Conservation (phyloP, 30 jellyfish, hydroid and myxozoan genomes). For the Calvadosia cruxmelitensis region DNA sequence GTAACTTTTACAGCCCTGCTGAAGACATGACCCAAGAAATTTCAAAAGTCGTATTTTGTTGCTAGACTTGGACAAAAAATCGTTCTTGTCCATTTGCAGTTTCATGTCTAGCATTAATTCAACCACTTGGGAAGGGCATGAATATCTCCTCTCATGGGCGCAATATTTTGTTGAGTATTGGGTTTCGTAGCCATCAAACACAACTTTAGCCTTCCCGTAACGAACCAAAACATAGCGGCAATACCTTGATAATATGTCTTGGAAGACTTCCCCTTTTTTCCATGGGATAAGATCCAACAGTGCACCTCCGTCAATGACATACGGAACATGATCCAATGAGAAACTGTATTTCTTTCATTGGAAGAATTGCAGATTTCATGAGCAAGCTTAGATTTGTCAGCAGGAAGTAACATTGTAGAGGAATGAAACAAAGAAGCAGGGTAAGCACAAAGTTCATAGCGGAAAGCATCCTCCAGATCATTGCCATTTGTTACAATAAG, state of each 20-base stretch:
- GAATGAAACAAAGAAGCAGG: constrained; percentile 17
- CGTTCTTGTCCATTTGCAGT: too few relatives aligned
- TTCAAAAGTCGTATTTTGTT: too few relatives aligned
- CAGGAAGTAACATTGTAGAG: constrained; percentile 3
- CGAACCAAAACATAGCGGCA: constrained; percentile 13
- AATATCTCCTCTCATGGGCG: constrained; percentile 13
- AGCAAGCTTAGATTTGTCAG: constrained; percentile 14
- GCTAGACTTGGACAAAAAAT: too few relatives aligned
- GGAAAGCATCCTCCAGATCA: constrained; percentile 2
- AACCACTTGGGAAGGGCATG: too few relatives aligned
- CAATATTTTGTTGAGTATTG: constrained; percentile 23
- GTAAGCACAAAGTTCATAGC: constrained; percentile 13
- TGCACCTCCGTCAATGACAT: constrained; percentile 22
- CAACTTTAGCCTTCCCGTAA: constrained; percentile 19
- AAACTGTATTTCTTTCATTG: background rate
- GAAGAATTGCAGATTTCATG: constrained; percentile 11
- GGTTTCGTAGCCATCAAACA: constrained; percentile 22
- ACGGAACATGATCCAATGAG: constrained; percentile 5
- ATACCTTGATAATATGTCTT: constrained; percentile 20
- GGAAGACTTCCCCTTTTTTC: constrained; percentile 23
- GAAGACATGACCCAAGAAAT: too few relatives aligned
- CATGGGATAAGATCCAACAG: constrained; percentile 24
- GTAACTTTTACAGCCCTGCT: too few relatives aligned
- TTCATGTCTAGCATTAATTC: too few relatives aligned
- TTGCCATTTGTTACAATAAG: constrained; percentile 15